Evolutionary conservation across 2,888 invertebrate genomes (phyloP).

Genomic region (Leucoma salicis): DNA sequence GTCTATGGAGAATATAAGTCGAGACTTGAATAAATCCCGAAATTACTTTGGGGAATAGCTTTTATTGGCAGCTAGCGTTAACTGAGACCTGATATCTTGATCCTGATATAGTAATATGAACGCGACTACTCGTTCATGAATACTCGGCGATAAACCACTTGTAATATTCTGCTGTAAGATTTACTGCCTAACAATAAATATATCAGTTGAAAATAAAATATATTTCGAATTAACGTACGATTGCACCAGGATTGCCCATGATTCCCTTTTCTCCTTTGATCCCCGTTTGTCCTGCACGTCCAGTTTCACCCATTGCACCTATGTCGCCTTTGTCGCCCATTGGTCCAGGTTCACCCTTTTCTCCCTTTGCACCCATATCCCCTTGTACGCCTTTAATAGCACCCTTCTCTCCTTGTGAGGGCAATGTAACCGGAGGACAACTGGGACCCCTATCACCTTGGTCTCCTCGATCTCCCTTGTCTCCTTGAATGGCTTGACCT

Average conservation of each 20-base stretch:
- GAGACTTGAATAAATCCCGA: too few species aligned
- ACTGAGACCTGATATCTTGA: too few species aligned
- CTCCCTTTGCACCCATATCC: constrained; percentile 82
- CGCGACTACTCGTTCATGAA: too few species aligned
- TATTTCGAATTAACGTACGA: constrained; percentile 79
- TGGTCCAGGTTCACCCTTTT: constrained; percentile 81
- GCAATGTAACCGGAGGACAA: constrained; percentile 44
- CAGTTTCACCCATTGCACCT: constrained; percentile 87
- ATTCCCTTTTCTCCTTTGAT: constrained; percentile 94
- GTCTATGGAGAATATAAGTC: too few species aligned
- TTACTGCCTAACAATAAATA: too few species aligned
- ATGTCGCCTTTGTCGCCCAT: constrained; percentile 87
- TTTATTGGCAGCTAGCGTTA: too few species aligned
- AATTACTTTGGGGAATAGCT: too few species aligned
- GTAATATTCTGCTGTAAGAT: too few species aligned
- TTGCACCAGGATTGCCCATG: constrained; percentile 89
- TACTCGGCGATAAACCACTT: too few species aligned
- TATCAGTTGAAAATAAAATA: neutral
- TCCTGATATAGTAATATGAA: too few species aligned
- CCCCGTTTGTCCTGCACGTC: constrained; percentile 84
- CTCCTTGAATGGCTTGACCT: constrained; percentile 77
- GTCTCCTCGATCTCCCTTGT: constrained; percentile 84
- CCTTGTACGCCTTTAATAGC: constrained; percentile 68
- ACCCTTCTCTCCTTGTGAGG: constrained; percentile 62
- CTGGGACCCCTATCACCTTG: constrained; percentile 77